Evolutionary conservation across 2,113 vertebrate species (phyloP).

Genomic region (Ictidomys tridecemlineatus): DNA sequence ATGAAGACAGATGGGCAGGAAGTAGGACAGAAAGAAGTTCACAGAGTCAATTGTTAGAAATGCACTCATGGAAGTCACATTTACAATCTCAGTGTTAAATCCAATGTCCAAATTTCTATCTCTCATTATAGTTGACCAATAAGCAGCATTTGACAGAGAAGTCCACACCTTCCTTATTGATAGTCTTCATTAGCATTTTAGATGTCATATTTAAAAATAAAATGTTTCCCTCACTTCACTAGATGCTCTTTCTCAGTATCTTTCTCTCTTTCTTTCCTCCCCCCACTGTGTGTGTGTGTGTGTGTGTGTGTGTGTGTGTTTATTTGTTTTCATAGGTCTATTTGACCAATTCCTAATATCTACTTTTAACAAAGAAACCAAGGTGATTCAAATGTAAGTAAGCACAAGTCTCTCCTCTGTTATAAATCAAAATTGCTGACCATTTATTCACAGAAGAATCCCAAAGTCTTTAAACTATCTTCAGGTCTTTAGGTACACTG

Average conservation of each 20-base stretch:
- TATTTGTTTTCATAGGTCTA: no score
- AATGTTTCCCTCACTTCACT: background rate
- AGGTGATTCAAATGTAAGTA: no score
- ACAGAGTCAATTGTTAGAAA: background rate
- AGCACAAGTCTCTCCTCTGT: no score
- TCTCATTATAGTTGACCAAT: background rate
- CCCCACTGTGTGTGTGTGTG: background rate
- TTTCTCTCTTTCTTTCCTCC: no score
- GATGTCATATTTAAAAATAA: background rate
- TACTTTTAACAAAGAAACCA: no score
- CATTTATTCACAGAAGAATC: no score
- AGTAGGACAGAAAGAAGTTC: background rate
- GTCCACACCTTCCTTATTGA: background rate
- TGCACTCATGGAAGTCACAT: background rate
- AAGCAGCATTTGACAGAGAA: background rate
- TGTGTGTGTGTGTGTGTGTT: background rate
- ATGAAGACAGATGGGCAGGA: background rate
- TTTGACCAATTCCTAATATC: no score
- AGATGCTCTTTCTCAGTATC: background rate
- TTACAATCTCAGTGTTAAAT: background rate
- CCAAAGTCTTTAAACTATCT: no score
- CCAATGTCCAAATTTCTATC: background rate
- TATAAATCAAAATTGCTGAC: no score
- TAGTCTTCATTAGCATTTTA: background rate
- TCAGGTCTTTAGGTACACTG: no score